Evolutionary conservation across 2,888 invertebrate species (phyloP).

Genomic region (Cosmia trapezina): DNA sequence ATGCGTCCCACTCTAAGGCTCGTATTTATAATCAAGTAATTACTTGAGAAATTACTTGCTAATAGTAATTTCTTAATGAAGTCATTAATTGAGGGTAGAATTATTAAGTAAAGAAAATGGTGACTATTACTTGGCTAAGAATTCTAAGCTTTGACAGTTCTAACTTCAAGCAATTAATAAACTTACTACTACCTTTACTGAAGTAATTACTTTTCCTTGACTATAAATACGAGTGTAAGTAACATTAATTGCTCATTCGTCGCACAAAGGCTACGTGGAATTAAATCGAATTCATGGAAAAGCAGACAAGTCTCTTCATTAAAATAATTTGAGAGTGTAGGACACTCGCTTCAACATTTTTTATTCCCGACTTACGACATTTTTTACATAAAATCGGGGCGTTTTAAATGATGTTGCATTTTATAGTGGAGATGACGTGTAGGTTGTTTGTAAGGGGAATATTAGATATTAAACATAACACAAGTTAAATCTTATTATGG

Average conservation of each 20-base stretch:
- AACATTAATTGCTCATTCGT: slow-evolving; percentile 39
- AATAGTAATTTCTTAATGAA: no score
- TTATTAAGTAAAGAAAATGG: no score
- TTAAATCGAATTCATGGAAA: slow-evolving; percentile 40
- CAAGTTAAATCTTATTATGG: not conserved
- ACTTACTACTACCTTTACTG: no score
- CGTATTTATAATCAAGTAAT: no score
- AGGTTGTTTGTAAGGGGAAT: not conserved
- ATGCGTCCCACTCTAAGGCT: not conserved
- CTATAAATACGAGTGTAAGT: no score
- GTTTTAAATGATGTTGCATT: slow-evolving; percentile 19
- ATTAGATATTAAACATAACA: not conserved
- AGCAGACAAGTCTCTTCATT: slow-evolving; percentile 46
- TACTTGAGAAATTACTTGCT: no score
- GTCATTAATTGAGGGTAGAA: no score
- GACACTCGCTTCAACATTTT: slow-evolving; percentile 30
- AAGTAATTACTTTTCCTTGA: no score
- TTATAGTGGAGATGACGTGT: not conserved
- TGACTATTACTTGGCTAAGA: no score
- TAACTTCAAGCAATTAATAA: no score
- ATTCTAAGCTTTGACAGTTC: no score
- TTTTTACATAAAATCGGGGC: not conserved
- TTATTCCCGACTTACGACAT: not conserved
- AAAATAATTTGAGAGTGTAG: slow-evolving; percentile 52
- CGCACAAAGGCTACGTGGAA: slow-evolving; percentile 40